Base-by-base conservation (phyloP, 1,140 invertebrate genomes). In the Drosophila ananassae region DNA sequence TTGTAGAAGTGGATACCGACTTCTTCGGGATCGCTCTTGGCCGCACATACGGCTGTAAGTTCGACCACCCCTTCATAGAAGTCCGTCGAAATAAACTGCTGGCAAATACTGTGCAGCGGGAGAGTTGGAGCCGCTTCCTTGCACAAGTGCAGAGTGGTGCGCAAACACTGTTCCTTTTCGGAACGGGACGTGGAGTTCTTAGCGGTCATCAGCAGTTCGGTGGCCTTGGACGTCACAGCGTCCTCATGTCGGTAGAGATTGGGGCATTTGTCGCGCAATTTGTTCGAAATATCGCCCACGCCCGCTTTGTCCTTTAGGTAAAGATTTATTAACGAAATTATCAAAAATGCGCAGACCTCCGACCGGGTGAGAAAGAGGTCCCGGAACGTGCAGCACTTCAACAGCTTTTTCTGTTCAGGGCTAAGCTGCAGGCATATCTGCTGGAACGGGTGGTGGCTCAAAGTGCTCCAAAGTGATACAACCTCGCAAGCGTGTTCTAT, bases 231-330 rank as follows among this genome's bases (percentile, higher is more conserved):
- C 95, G 92, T 98, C 32, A 97, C 96, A 13, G 98, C 98, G 93
- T 99, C 98, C 93, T 99, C 98, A 81, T 95, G 95, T 79, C 96
- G 96, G 89, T 99, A 99, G 1, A 99, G 93, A 79, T 96, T 96
- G 0, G 98, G 98, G 91, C 98, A 99, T 0, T 98, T 94, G 89
- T 98, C 95, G 52, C 98, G 93, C n/a, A 99, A 92, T 92, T 96
- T 96, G 13, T 93, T 92, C 67, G 97, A 99, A 34, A 99, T 97
- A 0, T 96, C 95, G 92, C 98, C 97, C 1, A 98, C 97, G 2
- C 97, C 97, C 0, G 98, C 97, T 92, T 98, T 98, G 91, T 99
- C 98, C 57, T 96, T 96, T 1, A 99, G 93, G 92, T 99, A 99
- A 59, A 96, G 95, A 79, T 96, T 95, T 32, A 97, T 96, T 3